These are phyloP conservation scores for Hypena proboscidalis DNA, from an alignment of 2,888 invertebrate species.

Conservation along the genomic window DNA sequence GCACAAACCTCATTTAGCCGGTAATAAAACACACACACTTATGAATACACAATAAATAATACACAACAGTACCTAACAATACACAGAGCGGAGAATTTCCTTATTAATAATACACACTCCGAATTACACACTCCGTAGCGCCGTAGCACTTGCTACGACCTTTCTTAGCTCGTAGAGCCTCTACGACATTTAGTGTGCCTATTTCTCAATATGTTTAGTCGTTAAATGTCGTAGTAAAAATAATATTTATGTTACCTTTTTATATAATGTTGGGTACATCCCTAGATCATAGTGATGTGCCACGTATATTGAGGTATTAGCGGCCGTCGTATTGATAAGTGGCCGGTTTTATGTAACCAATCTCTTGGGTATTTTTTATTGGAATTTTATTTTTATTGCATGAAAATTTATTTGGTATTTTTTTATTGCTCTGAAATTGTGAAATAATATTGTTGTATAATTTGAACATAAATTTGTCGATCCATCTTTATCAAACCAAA, in stretches of 20 bases:
- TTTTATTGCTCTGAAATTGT: too few relatives aligned
- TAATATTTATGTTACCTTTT: constrained; percentile 44
- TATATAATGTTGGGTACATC: constrained; percentile 17
- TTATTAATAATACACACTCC: constrained; percentile 13
- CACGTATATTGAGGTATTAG: too few relatives aligned
- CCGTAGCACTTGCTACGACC: constrained; percentile 49
- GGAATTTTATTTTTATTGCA: too few relatives aligned
- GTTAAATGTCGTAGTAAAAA: constrained; percentile 45
- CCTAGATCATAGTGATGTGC: neutral
- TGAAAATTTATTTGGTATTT: too few relatives aligned
- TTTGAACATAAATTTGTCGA: too few relatives aligned
- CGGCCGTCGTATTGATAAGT: neutral
- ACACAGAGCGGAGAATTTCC: constrained; percentile 6
- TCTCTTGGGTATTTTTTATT: too few relatives aligned
- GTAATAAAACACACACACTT: constrained; percentile 3
- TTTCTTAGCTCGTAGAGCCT: constrained; percentile 58
- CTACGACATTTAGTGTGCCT: constrained; percentile 46
- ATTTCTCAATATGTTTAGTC: constrained; percentile 43
- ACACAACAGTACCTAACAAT: constrained; percentile 5
- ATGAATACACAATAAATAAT: constrained; percentile 14
- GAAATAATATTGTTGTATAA: too few relatives aligned
- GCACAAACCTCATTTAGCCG: neutral
- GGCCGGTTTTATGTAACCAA: too few relatives aligned
- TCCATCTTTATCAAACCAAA: too few relatives aligned
- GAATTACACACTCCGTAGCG: constrained; percentile 29